Evolutionary conservation across 2,888 invertebrate species (phyloP).

Genomic region (Deroplatys truncata): DNA sequence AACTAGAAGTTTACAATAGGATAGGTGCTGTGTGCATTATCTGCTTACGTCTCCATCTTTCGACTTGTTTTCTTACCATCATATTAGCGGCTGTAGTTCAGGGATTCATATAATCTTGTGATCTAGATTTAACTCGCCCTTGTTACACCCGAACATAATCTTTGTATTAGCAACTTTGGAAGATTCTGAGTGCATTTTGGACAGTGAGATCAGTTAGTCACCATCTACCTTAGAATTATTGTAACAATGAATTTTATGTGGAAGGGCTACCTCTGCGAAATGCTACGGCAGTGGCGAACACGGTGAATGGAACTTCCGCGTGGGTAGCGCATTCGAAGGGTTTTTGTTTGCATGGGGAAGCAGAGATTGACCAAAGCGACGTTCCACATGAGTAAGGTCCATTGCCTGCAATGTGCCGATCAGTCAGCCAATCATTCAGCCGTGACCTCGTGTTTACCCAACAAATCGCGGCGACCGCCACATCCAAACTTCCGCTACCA

Average conservation of each 20-base stretch:
- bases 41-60: no score
- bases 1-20: no score
- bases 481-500: not conserved
- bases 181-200: no score
- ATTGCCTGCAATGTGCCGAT: not conserved
- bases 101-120: no score
- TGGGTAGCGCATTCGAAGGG: not conserved
- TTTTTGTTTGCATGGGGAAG: not conserved
- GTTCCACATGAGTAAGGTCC: not conserved
- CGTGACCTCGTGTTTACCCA: slow-evolving; percentile 11
- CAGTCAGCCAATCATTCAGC: not conserved
- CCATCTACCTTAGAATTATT: no score
- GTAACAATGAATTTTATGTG: not conserved
- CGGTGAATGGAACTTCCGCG: not conserved
- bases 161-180: no score
- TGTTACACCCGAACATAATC: no score
- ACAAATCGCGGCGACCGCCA: slow-evolving; percentile 2
- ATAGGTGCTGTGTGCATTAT: no score
- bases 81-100: no score
- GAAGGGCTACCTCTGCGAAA: not conserved
- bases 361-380: not conserved
- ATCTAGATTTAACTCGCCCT: no score
- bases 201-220: no score
- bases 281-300: not conserved
- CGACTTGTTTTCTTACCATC: no score